Base-by-base conservation (phyloP, 1,140 invertebrate genomes). In the Potamilus streckersoni region DNA sequence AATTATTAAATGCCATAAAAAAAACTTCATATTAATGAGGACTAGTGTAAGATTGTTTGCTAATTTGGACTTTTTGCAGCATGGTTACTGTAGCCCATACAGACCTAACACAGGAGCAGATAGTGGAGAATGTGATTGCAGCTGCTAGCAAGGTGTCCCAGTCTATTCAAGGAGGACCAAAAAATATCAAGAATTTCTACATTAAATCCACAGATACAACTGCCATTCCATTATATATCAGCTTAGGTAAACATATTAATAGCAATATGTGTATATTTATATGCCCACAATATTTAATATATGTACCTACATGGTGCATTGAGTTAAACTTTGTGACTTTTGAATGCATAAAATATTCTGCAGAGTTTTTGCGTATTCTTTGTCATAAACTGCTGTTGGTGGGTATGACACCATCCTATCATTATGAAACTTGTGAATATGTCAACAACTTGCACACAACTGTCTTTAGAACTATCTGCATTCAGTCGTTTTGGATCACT, bases 141-240 rank as follows among this genome's bases (percentile, higher is more conserved):
- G 69, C 69, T 20, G 19, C 20, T 49, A 71, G 68, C 4, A 49
- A 59, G 23, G n/a, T 76, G 23, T 13, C 14, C 19, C 57, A 71
- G 12, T 62, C 71, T 61, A 15, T 76, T 55, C 74, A 69, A 16
- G 74, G 74, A 11, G 74, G 74, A 15, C 20, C 31, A 49, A 56
- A 38, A 1, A 76, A 76, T 65, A 56, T 76, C 6, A 63, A 59
- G 14, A 76, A 76, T 62, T 60, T 76, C 14, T 71, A 76, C 56
- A 70, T 76, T 49, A 76, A 76, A 38, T 56, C 62, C 16, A 19
- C 69, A 17, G 64, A 71, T 58, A 58, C 74, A n/a, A 23, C 38
- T 60, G 61, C 74, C 55, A 38, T 76, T 16, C 74, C 74, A 17
- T 1, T 76, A 13, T 71, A 76, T 57, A n/a, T 76, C 20, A 61